Evolutionary conservation across 2,888 invertebrate species (phyloP).

Genomic region (Eristalinus sepulchralis): DNA sequence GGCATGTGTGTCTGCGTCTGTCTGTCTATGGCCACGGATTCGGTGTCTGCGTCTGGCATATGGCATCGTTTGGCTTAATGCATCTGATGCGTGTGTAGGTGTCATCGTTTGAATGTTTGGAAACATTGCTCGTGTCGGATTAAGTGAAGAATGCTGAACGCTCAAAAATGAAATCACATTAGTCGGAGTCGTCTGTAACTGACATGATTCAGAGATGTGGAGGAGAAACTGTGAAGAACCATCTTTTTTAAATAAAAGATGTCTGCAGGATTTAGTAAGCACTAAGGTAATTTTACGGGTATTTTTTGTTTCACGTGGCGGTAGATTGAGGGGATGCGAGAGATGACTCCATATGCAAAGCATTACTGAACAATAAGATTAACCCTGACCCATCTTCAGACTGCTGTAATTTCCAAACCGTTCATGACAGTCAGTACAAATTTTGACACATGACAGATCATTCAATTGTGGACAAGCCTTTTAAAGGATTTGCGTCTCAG

Average conservation of each 20-base stretch:
- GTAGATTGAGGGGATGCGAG: background rate
- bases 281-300: background rate
- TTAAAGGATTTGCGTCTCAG: too few species aligned
- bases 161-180: background rate
- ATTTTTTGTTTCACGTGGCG: background rate
- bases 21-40: background rate
- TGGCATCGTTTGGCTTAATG: background rate
- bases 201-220: background rate
- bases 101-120: background rate
- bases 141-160: constrained; percentile 15
- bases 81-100: constrained; percentile 10
- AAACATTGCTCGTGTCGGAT: constrained; percentile 7
- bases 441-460: too few species aligned
- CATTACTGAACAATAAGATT: too few species aligned
- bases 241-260: background rate
- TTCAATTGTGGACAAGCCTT: too few species aligned
- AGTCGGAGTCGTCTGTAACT: background rate
- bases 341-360: too few species aligned
- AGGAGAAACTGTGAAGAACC: background rate
- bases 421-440: too few species aligned
- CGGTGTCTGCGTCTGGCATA: background rate
- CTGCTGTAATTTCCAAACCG: too few species aligned
- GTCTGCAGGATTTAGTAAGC: background rate
- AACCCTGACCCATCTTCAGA: too few species aligned
- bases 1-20: constrained; percentile 22